phyloP scores from a whole-genome alignment of 2,888 invertebrate genomes.

The Fragum sueziense region DNA sequence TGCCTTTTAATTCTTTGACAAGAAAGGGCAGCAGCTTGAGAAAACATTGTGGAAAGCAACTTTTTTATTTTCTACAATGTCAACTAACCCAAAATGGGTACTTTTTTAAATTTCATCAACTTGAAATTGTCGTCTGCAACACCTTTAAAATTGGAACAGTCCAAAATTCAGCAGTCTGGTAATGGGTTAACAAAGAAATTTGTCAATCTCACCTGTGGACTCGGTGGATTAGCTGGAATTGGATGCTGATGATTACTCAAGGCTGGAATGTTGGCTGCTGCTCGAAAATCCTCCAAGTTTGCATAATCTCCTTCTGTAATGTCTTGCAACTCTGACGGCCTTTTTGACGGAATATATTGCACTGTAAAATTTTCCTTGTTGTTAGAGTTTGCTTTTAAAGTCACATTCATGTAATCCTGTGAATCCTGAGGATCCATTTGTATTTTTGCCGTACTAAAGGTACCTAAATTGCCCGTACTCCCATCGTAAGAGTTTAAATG shows the following conservation, averaged over 20 bases:
- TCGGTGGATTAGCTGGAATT: constrained; percentile 6
- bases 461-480: constrained; percentile 20
- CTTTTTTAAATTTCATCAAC: no score
- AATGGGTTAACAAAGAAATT: no score
- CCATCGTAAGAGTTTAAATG: constrained; percentile 20
- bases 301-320: constrained; percentile 68
- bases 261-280: constrained; percentile 53
- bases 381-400: neutral
- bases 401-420: constrained; percentile 14
- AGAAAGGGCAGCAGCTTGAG: no score
- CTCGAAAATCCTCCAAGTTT: constrained; percentile 68
- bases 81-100: no score
- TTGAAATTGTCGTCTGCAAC: no score
- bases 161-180: no score
- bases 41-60: constrained; percentile 16
- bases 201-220: constrained; percentile 44
- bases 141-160: no score
- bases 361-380: constrained; percentile 26
- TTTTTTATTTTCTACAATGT: constrained; percentile 11
- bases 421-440: constrained; percentile 16
- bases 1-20: no score
- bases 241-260: constrained; percentile 1
- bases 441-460: constrained; percentile 2
- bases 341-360: constrained; percentile 32
- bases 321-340: constrained; percentile 40